Base-by-base conservation (phyloP, 2,113 vertebrate genomes). In the Romanogobio albipinnatus region DNA sequence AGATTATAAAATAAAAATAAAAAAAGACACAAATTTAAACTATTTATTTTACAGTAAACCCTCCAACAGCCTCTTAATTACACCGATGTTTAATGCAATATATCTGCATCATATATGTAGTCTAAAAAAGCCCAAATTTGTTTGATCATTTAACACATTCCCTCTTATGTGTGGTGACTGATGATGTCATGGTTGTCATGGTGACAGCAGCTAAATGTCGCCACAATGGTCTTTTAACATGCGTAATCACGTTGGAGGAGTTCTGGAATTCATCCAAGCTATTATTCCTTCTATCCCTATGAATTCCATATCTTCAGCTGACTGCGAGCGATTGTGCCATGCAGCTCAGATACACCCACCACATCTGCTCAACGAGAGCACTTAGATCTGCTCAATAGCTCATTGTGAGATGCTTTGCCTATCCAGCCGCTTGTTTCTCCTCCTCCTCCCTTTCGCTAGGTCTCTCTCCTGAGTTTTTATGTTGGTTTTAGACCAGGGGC, bases 321-420 rank as follows among this genome's bases (percentile, higher is more conserved):
- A 71, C 56, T 73, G 59, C 66, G 17, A 75, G 75, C 4, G 51
- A 81, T 70, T 86, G 75, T 79, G 78, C 78, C 68, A 58, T 7
- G 68, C 59, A 45, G 66, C 58, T 22, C 84, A 9, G 75, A 76
- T 68, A 76, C 84, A 59, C 80, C 86, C 84, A 62, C 81, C 80
- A 88, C 87, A 85, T 64, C 87, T 88, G 87, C 84, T 83, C 80
- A 85, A 83, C 61, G 84, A 84, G 77, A 68, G 66, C 84, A 85
- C 74, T 88, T 79, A 85, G 82, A 47, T 61, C 36, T 81, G 19
- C 74, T 88, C 66, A 88, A 88, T 88, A 62, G 66, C 47, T 83
- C 87, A 83, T 88, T 88, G 84, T 88, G 80, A 80, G 59, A n/a
- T 68, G 80, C 82, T 83, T 83, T 81, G 39, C 74, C 76, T 66